These are phyloP conservation scores for Brachionus calyciflorus DNA, from an alignment of 1,140 invertebrate species.

Conservation along the genomic window DNA sequence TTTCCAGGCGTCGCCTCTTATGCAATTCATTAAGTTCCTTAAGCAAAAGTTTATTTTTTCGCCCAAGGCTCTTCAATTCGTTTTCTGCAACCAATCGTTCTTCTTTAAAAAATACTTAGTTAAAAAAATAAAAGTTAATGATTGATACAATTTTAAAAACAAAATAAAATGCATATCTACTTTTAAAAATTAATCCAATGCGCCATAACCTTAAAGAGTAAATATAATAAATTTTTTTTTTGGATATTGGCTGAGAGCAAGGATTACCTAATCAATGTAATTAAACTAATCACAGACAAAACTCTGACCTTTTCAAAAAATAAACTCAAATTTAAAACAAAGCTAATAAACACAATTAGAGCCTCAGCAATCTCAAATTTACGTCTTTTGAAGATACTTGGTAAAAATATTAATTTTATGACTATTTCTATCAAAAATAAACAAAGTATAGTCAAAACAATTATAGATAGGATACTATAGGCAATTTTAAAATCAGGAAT, in stretches of 20 bases:
- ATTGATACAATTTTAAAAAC: no score
- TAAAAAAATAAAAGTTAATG: no score
- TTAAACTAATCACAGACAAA: neutral
- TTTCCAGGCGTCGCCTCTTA: no score
- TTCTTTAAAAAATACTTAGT: no score
- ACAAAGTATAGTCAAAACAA: neutral
- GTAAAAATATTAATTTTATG: conserved; percentile 4
- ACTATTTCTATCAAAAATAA: neutral
- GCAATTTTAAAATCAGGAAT: neutral
- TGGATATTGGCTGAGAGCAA: no score
- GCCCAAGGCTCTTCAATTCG: no score
- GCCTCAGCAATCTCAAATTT: neutral
- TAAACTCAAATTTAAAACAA: neutral
- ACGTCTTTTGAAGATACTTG: neutral
- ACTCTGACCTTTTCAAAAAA: neutral
- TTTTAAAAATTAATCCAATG: neutral
- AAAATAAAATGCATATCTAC: no score
- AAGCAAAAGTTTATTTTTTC: no score
- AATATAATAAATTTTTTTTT: no score
- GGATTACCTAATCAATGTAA: neutral
- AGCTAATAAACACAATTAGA: neutral
- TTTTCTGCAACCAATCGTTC: no score
- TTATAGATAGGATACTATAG: neutral
- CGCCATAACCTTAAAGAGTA: neutral
- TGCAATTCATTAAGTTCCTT: no score